phyloP scores from a whole-genome alignment of 1,140 invertebrate genomes.

The Leucophenga varia region DNA sequence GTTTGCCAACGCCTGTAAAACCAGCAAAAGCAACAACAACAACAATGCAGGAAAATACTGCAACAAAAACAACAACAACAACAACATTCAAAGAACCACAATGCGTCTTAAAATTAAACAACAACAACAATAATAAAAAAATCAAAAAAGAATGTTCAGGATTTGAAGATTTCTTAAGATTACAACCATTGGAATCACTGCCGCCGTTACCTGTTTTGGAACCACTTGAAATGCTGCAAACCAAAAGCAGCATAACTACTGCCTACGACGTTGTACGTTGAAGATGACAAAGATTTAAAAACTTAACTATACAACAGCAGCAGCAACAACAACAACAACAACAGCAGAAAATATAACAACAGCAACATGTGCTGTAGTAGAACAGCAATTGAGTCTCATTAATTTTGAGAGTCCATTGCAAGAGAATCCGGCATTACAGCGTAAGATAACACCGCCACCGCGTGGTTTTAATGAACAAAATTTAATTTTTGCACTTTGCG shows the following conservation, averaged over 20 bases:
- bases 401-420: conserved; percentile 51
- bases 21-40: not conserved
- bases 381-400: conserved; percentile 34
- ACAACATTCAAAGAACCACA: conserved; percentile 1
- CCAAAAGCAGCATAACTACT: too few relatives aligned
- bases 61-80: too few relatives aligned
- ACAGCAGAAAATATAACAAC: conserved; percentile 2
- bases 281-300: too few relatives aligned
- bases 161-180: conserved; percentile 38
- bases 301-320: too few relatives aligned
- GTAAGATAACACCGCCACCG: conserved; percentile 37
- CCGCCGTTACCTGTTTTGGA: conserved; percentile 43
- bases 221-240: conserved; percentile 31
- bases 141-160: not conserved
- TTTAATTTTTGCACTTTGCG: conserved; percentile 47
- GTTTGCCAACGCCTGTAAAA: conserved; percentile 1
- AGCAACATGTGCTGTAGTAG: not conserved
- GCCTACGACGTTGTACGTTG: too few relatives aligned
- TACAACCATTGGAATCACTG: conserved; percentile 28
- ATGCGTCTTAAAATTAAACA: not conserved
- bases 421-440: conserved; percentile 27
- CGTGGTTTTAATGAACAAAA: conserved; percentile 42
- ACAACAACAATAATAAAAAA: not conserved
- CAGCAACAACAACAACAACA: not conserved
- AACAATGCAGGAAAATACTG: not conserved